Percentiles rank a stretch among this genome's conserved stretches.
These are phyloP conservation scores for Eristalis tenax DNA, from an alignment of 2,888 invertebrate species.

Conservation along the genomic window DNA sequence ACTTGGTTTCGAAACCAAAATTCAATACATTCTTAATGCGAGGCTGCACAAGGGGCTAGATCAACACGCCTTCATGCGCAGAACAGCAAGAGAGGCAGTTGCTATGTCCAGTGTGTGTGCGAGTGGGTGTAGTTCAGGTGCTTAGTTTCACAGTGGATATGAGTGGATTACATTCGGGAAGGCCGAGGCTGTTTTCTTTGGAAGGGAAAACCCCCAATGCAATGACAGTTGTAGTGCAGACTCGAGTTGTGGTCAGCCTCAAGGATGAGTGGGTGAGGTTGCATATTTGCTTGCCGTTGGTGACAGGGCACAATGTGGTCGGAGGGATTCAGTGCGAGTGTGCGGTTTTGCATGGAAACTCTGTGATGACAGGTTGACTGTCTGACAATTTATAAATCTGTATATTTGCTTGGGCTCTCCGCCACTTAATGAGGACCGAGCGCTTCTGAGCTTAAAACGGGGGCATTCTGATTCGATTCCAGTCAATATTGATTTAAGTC, in stretches of 20 bases:
- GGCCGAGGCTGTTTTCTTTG: background rate
- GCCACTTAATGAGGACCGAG: background rate
- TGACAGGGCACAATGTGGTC: background rate
- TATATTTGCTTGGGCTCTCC: background rate
- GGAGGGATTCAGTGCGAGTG: background rate
- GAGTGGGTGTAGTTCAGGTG: background rate
- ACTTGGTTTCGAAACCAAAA: background rate
- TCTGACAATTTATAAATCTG: background rate
- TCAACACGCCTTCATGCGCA: background rate
- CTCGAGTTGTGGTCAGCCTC: background rate
- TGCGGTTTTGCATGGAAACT: background rate
- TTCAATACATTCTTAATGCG: constrained; percentile 5
- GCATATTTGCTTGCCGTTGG: background rate
- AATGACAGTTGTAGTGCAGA: background rate
- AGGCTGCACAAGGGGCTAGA: background rate
- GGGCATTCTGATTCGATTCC: too few relatives aligned
- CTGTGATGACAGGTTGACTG: background rate
- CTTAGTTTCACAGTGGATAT: background rate
- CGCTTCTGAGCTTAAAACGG: too few relatives aligned
- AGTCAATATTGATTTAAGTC: too few relatives aligned
- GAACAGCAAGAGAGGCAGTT: background rate
- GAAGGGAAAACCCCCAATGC: background rate
- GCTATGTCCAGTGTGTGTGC: background rate
- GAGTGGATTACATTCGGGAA: background rate
- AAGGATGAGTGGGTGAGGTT: background rate